Conservation (phyloP, 2,113 vertebrate genomes). For the Orientallactaga bullata region DNA sequence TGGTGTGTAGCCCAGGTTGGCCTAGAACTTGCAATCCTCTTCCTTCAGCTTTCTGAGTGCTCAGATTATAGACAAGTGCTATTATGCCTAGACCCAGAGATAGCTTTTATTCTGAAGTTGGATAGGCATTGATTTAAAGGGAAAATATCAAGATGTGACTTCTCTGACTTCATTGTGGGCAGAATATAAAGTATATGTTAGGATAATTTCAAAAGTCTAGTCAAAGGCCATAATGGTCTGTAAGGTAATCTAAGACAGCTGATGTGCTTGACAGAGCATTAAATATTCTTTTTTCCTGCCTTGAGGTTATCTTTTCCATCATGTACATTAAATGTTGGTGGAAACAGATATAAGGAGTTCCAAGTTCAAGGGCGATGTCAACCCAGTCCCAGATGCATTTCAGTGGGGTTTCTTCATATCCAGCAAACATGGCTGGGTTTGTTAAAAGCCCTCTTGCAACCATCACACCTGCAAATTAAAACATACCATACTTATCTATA, state of each 20-base stretch:
- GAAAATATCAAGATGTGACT: slow-evolving; percentile 6
- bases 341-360: slow-evolving; percentile 96
- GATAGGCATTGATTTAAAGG: slow-evolving; percentile 36
- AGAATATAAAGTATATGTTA: slow-evolving; percentile 17
- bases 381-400: slow-evolving; percentile 98
- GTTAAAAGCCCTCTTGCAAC: slow-evolving; percentile 95
- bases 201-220: slow-evolving; percentile 57
- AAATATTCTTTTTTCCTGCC: slow-evolving; percentile 95
- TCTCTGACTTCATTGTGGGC: background rate
- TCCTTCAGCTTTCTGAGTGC: background rate
- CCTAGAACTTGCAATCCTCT: background rate
- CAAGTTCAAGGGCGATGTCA: slow-evolving; percentile 93
- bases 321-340: slow-evolving; percentile 99
- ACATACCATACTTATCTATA: slow-evolving; percentile 21
- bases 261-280: slow-evolving; percentile 97
- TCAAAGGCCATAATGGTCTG: slow-evolving; percentile 89
- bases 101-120: slow-evolving; percentile 7
- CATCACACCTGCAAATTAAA: slow-evolving; percentile 92
- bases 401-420: slow-evolving; percentile 95
- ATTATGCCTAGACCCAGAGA: background rate
- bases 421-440: slow-evolving; percentile 97
- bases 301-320: slow-evolving; percentile 96
- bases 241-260: slow-evolving; percentile 95
- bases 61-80: background rate
- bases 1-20: background rate